Conservation (phyloP, 2,888 invertebrate genomes). For the Papilio elwesi region DNA sequence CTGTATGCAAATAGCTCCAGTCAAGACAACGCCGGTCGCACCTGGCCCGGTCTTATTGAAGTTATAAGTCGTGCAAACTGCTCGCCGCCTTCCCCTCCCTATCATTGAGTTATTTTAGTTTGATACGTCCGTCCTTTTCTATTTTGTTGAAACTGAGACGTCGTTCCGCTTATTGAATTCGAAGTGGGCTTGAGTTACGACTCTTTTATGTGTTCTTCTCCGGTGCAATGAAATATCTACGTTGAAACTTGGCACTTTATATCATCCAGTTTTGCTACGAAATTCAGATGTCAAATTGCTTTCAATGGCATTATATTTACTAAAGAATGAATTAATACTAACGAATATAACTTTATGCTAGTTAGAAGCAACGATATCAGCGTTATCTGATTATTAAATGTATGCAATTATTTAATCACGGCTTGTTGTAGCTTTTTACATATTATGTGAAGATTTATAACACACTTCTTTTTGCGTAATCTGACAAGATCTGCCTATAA, state of each 20-base stretch:
- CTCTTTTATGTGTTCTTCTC: conserved; percentile 37
- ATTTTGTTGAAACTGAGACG: conserved; percentile 42
- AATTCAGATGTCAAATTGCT: conserved; percentile 1
- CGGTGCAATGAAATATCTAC: conserved; percentile 29
- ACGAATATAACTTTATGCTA: too few species aligned
- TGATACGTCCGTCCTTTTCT: conserved; percentile 57
- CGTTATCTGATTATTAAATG: too few species aligned
- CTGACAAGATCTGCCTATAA: too few species aligned
- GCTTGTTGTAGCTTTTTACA: too few species aligned
- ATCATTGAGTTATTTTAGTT: conserved; percentile 59
- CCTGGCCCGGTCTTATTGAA: conserved; percentile 80
- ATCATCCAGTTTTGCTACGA: not conserved
- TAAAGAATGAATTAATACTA: too few species aligned
- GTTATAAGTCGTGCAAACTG: conserved; percentile 82
- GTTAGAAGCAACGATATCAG: too few species aligned
- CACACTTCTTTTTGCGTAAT: too few species aligned
- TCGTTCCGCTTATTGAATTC: conserved; percentile 62
- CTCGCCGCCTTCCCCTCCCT: conserved; percentile 53
- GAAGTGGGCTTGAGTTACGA: conserved; percentile 40
- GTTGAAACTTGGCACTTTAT: conserved; percentile 22
- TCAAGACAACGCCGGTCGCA: conserved; percentile 68
- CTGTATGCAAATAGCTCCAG: conserved; percentile 75
- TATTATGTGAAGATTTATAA: too few species aligned
- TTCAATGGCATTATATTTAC: not conserved
- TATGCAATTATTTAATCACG: too few species aligned